These are phyloP conservation scores for Eremophila alpestris DNA, from an alignment of 2,797 vertebrate genomes.

Conservation along the genomic window DNA sequence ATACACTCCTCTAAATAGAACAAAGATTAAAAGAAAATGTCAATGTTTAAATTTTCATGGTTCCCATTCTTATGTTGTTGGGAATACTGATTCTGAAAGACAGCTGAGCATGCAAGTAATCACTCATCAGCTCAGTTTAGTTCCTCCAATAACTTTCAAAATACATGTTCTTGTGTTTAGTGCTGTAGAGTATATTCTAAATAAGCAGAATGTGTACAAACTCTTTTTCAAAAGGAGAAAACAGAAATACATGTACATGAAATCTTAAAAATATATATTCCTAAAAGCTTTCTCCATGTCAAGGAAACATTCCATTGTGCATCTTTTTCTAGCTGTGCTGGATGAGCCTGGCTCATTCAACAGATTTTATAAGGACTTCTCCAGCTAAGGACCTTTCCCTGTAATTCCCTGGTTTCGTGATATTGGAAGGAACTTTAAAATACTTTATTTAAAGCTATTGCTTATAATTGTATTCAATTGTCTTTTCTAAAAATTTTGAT, in stretches of 20 bases:
- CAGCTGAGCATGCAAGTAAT: not conserved
- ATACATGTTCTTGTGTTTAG: not conserved
- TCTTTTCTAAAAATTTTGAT: not conserved
- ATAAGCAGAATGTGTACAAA: not conserved
- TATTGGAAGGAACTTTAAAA: not conserved
- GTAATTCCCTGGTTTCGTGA: not conserved
- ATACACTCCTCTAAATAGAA: not conserved
- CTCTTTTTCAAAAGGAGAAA: not conserved
- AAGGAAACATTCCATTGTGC: not conserved
- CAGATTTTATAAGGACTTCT: not conserved
- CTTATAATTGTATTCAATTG: not conserved
- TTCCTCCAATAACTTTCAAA: not conserved
- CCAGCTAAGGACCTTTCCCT: not conserved
- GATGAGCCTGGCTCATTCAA: not conserved
- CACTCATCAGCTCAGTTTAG: not conserved
- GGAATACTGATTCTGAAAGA: not conserved
- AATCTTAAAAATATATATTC: not conserved
- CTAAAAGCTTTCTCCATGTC: fast-evolving
- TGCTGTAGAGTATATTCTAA: not conserved
- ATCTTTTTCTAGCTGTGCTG: not conserved
- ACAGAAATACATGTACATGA: not conserved
- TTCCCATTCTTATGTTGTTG: not conserved
- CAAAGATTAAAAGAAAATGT: not conserved
- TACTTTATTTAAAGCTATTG: not conserved
- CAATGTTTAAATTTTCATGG: not conserved